Evolutionary conservation across 2,113 vertebrate species (phyloP), one percentile per base, ranked within the genome.

Genomic region (Ctenodactylus gundi): DNA sequence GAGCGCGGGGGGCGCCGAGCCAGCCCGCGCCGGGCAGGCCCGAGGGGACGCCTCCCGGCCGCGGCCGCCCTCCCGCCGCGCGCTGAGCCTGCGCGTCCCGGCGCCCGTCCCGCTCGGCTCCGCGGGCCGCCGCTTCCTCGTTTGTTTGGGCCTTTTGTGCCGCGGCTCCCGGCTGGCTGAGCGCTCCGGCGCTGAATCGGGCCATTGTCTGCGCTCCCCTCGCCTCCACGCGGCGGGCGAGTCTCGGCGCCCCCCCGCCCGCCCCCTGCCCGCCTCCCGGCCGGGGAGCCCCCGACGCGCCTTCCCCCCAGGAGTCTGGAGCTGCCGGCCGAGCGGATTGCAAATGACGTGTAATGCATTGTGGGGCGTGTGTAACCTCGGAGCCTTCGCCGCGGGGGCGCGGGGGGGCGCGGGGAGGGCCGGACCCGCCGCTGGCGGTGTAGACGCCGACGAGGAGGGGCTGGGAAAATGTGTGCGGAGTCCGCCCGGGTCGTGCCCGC

Each of bases 301-400:
- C 98, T 99, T 98, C 98, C 98, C 98, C 98, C 98, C 98, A 98
- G 98, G 99, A 99, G 99, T 99, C 99, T 98, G 99, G 99, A 99
- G 98, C 99, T 98, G 98, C 98, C 98, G 99, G 99, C 98, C 97
- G 97, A 98, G 98, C 98, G 98, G 98, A 98, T 98, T 98, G 98
- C 98, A 98, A 99, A 99, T 99, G 99, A 98, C 99, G 99, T 99
- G 99, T 99, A 99, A 99, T 99, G 99, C 99, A 99, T 99, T 98
- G 98, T 98, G 98, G 98, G 98, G 98, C 98, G 98, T 97, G 98
- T 98, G 98, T 97, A 97, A 97, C 97, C 98, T 91, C 97, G 97
- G 98, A 98, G 98, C 98, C 97, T 98, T 98, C 96, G 96, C 97
- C 95, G 97, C 97, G 96, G 89, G 91, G 57, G 83, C 41, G 94